A percentile compares a stretch with the other conserved stretches of the same genome.
phyloP scores from a whole-genome alignment of 2,113 vertebrate genomes.

The Gambusia holbrooki region DNA sequence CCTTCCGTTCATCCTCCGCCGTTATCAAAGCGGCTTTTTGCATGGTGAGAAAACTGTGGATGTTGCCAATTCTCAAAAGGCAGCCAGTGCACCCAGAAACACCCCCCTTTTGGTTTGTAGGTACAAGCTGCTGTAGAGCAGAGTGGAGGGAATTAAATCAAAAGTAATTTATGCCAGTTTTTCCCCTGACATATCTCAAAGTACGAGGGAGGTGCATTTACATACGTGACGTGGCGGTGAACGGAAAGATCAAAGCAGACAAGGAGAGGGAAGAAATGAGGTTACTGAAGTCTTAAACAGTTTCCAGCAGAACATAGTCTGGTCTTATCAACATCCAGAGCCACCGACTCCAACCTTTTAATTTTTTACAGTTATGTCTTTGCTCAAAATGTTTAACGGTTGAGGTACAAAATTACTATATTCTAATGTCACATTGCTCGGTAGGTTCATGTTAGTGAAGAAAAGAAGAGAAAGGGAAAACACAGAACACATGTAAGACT shows the following conservation, averaged over 20 bases:
- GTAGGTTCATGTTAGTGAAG: conserved; percentile 26
- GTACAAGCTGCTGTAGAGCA: conserved; percentile 10
- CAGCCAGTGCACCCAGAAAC: neutral
- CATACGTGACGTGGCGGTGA: conserved; percentile 4
- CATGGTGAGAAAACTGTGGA: neutral
- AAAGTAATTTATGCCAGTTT: conserved; percentile 46
- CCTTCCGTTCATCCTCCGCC: conserved; percentile 27
- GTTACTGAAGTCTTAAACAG: neutral
- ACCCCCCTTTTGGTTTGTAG: neutral
- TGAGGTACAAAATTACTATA: conserved; percentile 8
- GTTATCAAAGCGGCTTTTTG: conserved; percentile 11
- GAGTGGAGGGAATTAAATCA: conserved; percentile 32
- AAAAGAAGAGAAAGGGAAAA: conserved; percentile 24
- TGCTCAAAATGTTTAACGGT: conserved; percentile 45
- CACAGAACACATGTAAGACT: conserved; percentile 42
- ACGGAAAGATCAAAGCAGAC: conserved; percentile 44
- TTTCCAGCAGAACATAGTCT: conserved; percentile 40
- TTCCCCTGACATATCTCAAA: conserved; percentile 13
- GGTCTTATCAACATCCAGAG: conserved; percentile 26
- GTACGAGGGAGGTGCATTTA: conserved; percentile 9
- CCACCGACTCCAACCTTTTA: neutral
- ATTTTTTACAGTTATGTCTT: neutral
- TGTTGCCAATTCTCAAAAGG: conserved; percentile 15
- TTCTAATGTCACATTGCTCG: conserved; percentile 1
- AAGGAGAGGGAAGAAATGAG: conserved; percentile 6